phyloP scores from a whole-genome alignment of 2,888 invertebrate genomes.

The Lepetodrilus schrolli region DNA sequence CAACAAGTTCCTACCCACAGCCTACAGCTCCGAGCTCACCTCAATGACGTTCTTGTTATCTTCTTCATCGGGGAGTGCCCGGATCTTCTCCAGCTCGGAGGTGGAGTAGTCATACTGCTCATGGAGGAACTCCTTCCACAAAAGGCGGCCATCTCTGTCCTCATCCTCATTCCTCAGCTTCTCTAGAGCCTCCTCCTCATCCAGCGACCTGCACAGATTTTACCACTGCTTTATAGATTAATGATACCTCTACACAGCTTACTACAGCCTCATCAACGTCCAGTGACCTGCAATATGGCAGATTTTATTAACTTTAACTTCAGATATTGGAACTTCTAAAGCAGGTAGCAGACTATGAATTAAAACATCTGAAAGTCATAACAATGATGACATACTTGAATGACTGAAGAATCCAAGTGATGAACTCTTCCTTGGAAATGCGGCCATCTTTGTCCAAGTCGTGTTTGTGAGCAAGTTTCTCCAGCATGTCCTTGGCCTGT shows the following conservation, averaged over 20 bases:
- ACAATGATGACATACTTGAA: conserved; percentile 78
- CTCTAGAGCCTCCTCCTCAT: conserved; percentile 87
- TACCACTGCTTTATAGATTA: too few relatives aligned
- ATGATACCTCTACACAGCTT: too few relatives aligned
- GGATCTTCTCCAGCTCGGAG: conserved; percentile 54
- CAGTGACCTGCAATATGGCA: too few relatives aligned
- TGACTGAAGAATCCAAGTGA: conserved; percentile 93
- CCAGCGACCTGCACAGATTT: conserved; percentile 67
- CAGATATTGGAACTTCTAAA: too few relatives aligned
- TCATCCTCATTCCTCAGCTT: conserved; percentile 88
- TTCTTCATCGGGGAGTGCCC: conserved; percentile 2
- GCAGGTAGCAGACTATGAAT: too few relatives aligned
- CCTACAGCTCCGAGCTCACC: neutral
- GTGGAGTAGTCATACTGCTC: conserved; percentile 88
- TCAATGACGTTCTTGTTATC: neutral
- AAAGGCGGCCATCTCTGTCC: conserved; percentile 86
- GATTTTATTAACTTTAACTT: too few relatives aligned
- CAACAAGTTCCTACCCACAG: too few relatives aligned
- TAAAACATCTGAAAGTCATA: too few relatives aligned
- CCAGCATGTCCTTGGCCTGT: conserved; percentile 87
- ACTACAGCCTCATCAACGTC: too few relatives aligned
- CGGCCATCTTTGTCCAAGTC: conserved; percentile 87
- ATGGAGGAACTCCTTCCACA: conserved; percentile 92
- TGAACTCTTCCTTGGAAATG: conserved; percentile 88
- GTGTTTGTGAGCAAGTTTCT: conserved; percentile 87